Evolutionary conservation across 2,113 vertebrate genomes (phyloP), one percentile per base, ranked within the genome.

Genomic region (Misgurnus anguillicaudatus): DNA sequence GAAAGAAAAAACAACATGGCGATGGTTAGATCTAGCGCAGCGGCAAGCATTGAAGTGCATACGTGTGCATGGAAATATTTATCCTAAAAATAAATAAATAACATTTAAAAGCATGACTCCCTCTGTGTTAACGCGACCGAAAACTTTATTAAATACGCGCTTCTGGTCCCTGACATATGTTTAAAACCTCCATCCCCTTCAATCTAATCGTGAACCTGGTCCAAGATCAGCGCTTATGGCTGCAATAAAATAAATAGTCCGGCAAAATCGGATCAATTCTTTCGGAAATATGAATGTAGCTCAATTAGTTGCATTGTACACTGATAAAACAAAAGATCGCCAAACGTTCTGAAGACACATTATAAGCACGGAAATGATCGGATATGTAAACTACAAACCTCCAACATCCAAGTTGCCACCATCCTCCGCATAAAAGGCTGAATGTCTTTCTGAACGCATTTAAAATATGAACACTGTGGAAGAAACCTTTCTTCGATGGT

Each of bases 391-490:
- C 47, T 53, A 91, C 96, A 85, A 93, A 98, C 96, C 96, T 98
- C 96, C 87, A 97, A 92, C 96, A 98, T 98, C 97, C 96, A 98
- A 86, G 93, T 94, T 83, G 97, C 95, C 88, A 98, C 94, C 94
- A 98, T 95, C 90, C 94, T 93, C 87, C 97, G 92, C 96, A 98
- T 97, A 87, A 94, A 95, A 63, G 96, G 96, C 85, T 96, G 93
- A 84, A 98, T 95, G 84, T 98, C 97, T 92, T 94, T 95, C 93
- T 98, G 97, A 77, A 98, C 93, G 89, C 94, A 96, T 83, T 96
- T 95, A 91, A 98, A 98, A 88, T 98, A 97, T 38, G 95, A 96
- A 82, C 94, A 94, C 1, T 92, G 95, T 7, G 95, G 96, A 80
- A 97, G 91, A 90, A 96, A 99, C 82, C 93, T 93, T 86, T 99